These are phyloP conservation scores for Himalopsyche kuldschensis DNA, from an alignment of 2,888 invertebrate species.

Conservation along the genomic window DNA sequence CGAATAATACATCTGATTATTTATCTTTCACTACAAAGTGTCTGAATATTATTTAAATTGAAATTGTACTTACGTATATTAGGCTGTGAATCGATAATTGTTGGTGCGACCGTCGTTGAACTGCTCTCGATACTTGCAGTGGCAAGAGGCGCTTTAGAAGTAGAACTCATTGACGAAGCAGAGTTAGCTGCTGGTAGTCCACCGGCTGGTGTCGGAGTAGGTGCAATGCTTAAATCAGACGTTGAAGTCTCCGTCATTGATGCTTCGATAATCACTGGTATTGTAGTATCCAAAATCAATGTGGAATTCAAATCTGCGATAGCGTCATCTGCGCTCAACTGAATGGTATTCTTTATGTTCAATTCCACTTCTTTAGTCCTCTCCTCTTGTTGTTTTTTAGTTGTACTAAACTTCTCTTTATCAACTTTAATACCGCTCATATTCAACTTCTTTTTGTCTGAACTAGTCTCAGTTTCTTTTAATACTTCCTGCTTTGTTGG, in stretches of 20 bases:
- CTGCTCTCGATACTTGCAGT: background rate
- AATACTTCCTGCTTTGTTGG: slow-evolving; percentile 36
- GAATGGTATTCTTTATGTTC: slow-evolving; percentile 20
- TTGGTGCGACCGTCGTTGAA: slow-evolving; percentile 34
- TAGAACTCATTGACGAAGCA: slow-evolving; percentile 40
- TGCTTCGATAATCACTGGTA: slow-evolving; percentile 43
- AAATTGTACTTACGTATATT: slow-evolving; percentile 38
- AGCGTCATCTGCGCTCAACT: slow-evolving; percentile 26
- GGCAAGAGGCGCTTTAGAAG: slow-evolving; percentile 35
- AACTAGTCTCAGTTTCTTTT: slow-evolving; percentile 29
- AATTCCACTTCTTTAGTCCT: slow-evolving; percentile 26
- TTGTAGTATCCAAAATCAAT: slow-evolving; percentile 42
- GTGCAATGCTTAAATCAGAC: slow-evolving; percentile 33
- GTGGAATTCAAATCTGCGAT: slow-evolving; percentile 27
- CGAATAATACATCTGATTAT: no score
- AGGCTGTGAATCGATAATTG: slow-evolving; percentile 43
- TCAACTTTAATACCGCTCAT: slow-evolving; percentile 28
- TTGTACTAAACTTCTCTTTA: slow-evolving; percentile 34
- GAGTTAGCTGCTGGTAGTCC: slow-evolving; percentile 44
- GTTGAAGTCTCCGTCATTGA: slow-evolving; percentile 38
- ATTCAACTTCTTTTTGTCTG: slow-evolving; percentile 35
- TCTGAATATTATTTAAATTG: background rate
- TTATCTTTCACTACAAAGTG: no score
- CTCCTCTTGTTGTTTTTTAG: slow-evolving; percentile 32
- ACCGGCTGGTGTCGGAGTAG: slow-evolving; percentile 49